A percentile compares a stretch with the other conserved stretches of the same genome.
Evolutionary conservation across 1,140 invertebrate genomes (phyloP).

Genomic region (Hylaeus anthracinus): DNA sequence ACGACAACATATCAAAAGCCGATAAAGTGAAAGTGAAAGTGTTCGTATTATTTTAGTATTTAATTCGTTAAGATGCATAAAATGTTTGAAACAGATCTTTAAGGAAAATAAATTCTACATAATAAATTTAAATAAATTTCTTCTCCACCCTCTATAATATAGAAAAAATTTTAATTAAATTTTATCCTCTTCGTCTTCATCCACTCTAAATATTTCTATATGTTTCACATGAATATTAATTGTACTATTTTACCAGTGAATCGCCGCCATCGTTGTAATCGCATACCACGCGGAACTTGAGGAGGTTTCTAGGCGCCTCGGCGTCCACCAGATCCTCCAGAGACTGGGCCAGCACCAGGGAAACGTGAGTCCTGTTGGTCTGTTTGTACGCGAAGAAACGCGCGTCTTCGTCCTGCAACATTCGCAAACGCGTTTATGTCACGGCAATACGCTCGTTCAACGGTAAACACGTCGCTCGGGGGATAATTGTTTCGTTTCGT

Average conservation of each 20-base stretch:
- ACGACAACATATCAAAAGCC: no score
- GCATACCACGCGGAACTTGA: conserved; percentile 89
- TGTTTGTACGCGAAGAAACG: conserved; percentile 87
- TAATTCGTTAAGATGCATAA: no score
- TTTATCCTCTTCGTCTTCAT: no score
- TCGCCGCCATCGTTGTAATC: conserved; percentile 75
- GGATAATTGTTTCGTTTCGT: conserved; percentile 13
- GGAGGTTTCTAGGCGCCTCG: conserved; percentile 89
- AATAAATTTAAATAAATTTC: no score
- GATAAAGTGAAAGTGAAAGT: no score
- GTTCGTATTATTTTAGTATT: no score
- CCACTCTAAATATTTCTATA: no score
- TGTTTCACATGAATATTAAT: neutral
- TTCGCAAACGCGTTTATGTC: conserved; percentile 13
- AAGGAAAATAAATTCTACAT: no score
- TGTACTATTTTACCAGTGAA: conserved; percentile 74
- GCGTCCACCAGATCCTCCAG: conserved; percentile 90
- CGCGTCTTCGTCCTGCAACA: conserved; percentile 84
- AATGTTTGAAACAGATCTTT: no score
- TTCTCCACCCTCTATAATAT: no score
- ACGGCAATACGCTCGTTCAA: conserved; percentile 18
- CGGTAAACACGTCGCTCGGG: conserved; percentile 7
- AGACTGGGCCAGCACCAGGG: conserved; percentile 87
- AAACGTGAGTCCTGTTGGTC: conserved; percentile 87
- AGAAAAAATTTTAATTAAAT: no score